phyloP scores from a whole-genome alignment of 1,140 invertebrate species.

The Apis florea region DNA sequence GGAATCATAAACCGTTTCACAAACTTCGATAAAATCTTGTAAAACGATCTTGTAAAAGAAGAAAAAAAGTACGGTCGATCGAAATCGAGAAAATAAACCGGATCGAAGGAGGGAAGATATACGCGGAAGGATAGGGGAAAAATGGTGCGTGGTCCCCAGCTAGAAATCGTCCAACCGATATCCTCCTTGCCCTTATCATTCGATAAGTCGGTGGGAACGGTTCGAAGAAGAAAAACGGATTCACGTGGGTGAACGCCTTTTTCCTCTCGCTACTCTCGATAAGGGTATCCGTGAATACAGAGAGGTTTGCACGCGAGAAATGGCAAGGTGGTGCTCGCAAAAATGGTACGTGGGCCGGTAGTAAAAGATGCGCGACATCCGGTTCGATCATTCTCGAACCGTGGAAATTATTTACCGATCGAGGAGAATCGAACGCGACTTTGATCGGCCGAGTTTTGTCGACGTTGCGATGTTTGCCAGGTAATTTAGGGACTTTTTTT shows the following conservation, averaged over 20 bases:
- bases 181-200: constrained; percentile 12
- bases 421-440: neutral
- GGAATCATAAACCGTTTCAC: neutral
- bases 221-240: constrained; percentile 29
- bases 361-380: constrained; percentile 44
- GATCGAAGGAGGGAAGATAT: neutral
- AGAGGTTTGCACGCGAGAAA: neutral
- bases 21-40: neutral
- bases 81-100: neutral
- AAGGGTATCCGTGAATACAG: constrained; percentile 33
- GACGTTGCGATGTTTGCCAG: rapidly evolving
- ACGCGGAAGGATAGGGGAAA: neutral
- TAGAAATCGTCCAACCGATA: constrained; percentile 25
- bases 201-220: constrained; percentile 15
- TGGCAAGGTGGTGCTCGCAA: neutral
- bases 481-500: neutral
- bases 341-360: constrained; percentile 43
- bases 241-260: constrained; percentile 41
- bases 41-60: no score
- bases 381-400: neutral
- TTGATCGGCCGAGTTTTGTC: neutral
- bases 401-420: constrained; percentile 1
- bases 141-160: neutral
- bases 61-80: neutral
- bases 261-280: constrained; percentile 13